Conservation (phyloP, 1,140 invertebrate genomes). For the Musca domestica region DNA sequence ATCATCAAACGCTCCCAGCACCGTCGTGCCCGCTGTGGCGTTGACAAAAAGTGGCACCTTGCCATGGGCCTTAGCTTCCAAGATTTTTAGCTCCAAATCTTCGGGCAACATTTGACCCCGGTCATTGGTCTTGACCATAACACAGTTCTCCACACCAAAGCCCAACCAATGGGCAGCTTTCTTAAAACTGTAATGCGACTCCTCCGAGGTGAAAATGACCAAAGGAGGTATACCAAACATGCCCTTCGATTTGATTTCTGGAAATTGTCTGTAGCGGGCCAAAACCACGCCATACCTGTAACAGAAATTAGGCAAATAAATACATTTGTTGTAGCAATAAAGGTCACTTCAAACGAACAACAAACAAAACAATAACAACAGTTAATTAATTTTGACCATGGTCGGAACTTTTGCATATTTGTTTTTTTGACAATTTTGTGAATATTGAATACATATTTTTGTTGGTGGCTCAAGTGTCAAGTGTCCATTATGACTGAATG, state of each 20-base stretch:
- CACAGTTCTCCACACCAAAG: conserved; percentile 73
- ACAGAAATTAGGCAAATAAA: neutral
- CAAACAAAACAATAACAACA: too few relatives aligned
- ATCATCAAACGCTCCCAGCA: conserved; percentile 83
- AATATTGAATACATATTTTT: too few relatives aligned
- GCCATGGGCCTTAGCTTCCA: conserved; percentile 53
- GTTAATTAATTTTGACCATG: too few relatives aligned
- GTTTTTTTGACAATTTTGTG: too few relatives aligned
- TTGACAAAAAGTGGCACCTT: conserved; percentile 68
- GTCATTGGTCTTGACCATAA: conserved; percentile 67
- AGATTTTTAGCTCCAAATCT: conserved; percentile 60
- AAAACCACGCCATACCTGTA: conserved; percentile 69
- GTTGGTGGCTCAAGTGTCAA: too few relatives aligned
- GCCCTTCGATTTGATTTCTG: conserved; percentile 72
- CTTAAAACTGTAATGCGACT: conserved; percentile 84
- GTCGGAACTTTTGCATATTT: too few relatives aligned
- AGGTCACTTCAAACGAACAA: too few relatives aligned
- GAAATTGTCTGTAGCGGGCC: conserved; percentile 72
- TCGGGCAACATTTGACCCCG: conserved; percentile 64
- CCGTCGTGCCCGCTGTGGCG: conserved; percentile 73
- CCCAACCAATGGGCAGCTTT: conserved; percentile 80
- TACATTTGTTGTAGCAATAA: neutral
- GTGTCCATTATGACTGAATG: too few relatives aligned
- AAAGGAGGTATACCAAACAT: conserved; percentile 61
- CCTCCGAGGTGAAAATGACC: conserved; percentile 72